These are phyloP conservation scores for Ophthalmotilapia sp. DNA, from an alignment of 2,113 vertebrate genomes.

Conservation along the genomic window DNA sequence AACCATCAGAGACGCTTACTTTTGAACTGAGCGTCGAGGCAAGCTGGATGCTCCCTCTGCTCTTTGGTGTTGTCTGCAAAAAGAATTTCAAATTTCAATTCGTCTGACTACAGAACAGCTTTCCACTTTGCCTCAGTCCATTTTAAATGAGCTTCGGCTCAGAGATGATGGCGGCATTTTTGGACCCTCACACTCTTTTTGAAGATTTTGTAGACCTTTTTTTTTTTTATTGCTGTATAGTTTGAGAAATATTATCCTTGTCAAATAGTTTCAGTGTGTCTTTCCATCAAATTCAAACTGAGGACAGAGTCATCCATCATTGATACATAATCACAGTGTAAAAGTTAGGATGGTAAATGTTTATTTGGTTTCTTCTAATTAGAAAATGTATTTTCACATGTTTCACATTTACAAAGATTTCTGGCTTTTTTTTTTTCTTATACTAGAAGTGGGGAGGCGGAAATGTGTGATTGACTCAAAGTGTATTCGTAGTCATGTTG, in stretches of 20 bases:
- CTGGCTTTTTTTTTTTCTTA: background rate
- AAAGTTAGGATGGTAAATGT: background rate
- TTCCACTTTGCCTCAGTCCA: background rate
- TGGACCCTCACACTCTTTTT: background rate
- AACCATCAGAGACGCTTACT: background rate
- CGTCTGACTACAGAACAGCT: background rate
- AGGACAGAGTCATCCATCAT: background rate
- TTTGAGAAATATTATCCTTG: background rate
- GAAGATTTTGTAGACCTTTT: background rate
- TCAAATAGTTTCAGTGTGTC: background rate
- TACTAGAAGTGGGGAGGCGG: background rate
- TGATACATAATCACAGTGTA: background rate
- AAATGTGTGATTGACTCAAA: background rate
- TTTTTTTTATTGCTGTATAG: background rate
- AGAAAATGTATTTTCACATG: background rate
- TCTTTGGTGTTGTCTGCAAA: background rate
- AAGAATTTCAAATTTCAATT: background rate
- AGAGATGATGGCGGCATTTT: background rate
- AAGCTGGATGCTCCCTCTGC: background rate
- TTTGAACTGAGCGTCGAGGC: background rate
- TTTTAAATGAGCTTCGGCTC: background rate
- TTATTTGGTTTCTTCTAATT: background rate
- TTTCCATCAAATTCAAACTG: background rate
- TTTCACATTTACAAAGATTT: background rate
- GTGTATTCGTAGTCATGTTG: background rate